Evolutionary conservation across 1,140 invertebrate species (phyloP).

Genomic region (Drosophila rhopaloa): DNA sequence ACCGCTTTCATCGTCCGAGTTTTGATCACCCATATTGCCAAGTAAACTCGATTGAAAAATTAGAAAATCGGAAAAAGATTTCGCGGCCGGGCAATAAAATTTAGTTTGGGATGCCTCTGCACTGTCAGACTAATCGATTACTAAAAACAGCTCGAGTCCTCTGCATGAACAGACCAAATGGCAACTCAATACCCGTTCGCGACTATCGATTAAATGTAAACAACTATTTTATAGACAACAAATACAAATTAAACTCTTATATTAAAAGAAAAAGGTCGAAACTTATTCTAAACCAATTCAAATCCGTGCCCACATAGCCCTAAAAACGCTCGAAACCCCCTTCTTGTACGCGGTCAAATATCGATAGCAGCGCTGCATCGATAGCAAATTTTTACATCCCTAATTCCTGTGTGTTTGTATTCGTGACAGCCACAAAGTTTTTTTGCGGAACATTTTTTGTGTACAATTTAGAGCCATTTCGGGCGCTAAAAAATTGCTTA

Average conservation of each 20-base stretch:
- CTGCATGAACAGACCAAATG: slow-evolving; percentile 5
- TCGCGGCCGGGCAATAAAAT: slow-evolving; percentile 17
- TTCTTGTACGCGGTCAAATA: not conserved
- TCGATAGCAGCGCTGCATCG: slow-evolving; percentile 54
- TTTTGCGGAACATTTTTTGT: slow-evolving; percentile 81
- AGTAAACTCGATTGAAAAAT: not conserved
- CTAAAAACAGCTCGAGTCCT: not conserved
- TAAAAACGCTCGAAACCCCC: not conserved
- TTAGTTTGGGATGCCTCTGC: slow-evolving; percentile 10
- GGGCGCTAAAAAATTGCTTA: slow-evolving; percentile 64
- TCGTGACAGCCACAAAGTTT: slow-evolving; percentile 79
- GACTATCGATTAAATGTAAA: slow-evolving; percentile 38
- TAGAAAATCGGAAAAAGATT: slow-evolving; percentile 4
- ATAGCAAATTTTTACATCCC: slow-evolving; percentile 50
- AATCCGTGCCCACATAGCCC: not conserved
- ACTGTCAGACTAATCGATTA: slow-evolving; percentile 6
- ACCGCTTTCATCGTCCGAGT: slow-evolving; percentile 72
- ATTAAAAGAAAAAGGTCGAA: not conserved
- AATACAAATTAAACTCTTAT: too few relatives aligned
- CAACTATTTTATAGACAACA: slow-evolving; percentile 1
- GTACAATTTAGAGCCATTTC: slow-evolving; percentile 76
- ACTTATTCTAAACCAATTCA: not conserved
- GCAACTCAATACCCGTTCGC: not conserved
- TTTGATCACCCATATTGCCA: slow-evolving; percentile 53
- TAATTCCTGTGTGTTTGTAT: slow-evolving; percentile 73